Evolutionary conservation across 1,140 invertebrate genomes (phyloP), one percentile per base, ranked within the genome.

Genomic region (Eupristina koningsbergeri): DNA sequence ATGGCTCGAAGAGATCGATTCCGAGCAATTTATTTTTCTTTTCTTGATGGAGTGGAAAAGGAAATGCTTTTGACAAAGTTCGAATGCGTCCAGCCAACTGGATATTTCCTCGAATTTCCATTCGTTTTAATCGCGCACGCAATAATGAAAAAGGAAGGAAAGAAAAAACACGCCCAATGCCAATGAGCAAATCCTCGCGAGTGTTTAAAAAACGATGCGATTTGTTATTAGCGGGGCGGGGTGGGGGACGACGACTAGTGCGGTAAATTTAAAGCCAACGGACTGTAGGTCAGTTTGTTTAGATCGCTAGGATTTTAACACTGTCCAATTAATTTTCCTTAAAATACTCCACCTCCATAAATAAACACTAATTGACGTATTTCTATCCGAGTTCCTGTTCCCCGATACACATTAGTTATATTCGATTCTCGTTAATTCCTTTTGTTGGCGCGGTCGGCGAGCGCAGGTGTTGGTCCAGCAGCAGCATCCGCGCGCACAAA

Each of bases 361-460:
- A 79, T 79, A 79, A 31, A 15, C 63, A 29, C 41, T 69, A 64
- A 78, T 78, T 63, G 76, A 78, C 76, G 76, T 64, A n/a, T 78
- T 63, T 78, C 31, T 58, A 26, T 3, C 6, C 31, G 58, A 36
- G 34, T 5, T 11, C 15, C 6, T 26, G 45, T 19, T 50, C 17
- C 47, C 29, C 47, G 34, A 41, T 19, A 1, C 45, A 61, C 63
- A 45, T 45, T 64, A 78, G 11, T 64, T 78, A 19, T 19, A 11
- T 15, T 39, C 34, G 75, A 50, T 39, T 47, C 74, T 31, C 75
- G 45, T 77, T 61, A 39, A 63, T 63, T 63, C 36, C 36, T 45
- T 64, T 78, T 64, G 53, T 63, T 64, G 58, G 36, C 13, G 58
- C 26, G 76, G n/a, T n/a, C n/a, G n/a, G n/a, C n/a, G n/a, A n/a